Conservation (phyloP, 2,797 vertebrate genomes). For the Chiloscyllium punctatum region DNA sequence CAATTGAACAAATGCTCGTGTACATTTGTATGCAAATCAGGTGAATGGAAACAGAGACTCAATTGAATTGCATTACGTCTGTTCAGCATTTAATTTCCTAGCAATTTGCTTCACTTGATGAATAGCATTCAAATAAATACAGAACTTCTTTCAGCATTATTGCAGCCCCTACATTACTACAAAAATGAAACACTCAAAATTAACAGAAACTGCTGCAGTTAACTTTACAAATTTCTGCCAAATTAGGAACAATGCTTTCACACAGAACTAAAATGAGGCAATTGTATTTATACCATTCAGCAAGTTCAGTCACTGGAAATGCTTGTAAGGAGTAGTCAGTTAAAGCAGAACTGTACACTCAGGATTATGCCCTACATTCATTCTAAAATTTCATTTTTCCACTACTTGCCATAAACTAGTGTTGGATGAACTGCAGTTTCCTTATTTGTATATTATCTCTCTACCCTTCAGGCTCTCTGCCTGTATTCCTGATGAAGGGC, state of each 20-base stretch:
- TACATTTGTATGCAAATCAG: background rate
- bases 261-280: slow-evolving; percentile 9
- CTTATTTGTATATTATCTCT: too few species aligned
- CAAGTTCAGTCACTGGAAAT: background rate
- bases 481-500: too few species aligned
- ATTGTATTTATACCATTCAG: background rate
- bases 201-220: background rate
- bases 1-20: background rate
- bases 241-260: background rate
- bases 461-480: too few species aligned
- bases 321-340: background rate
- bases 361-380: background rate
- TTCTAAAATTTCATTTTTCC: background rate
- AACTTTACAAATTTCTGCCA: background rate
- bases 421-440: background rate
- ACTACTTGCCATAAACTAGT: background rate
- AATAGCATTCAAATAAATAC: background rate
- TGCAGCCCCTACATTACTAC: background rate
- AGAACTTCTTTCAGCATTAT: background rate
- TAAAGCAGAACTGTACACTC: background rate
- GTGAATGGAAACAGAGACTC: too few species aligned
- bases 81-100: background rate
- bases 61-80: background rate
- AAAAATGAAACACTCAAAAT: background rate
- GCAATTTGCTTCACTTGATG: background rate